Percentiles rank a stretch among this genome's conserved stretches.
Conservation (phyloP, 2,888 invertebrate species). For the Junonia oenone region DNA sequence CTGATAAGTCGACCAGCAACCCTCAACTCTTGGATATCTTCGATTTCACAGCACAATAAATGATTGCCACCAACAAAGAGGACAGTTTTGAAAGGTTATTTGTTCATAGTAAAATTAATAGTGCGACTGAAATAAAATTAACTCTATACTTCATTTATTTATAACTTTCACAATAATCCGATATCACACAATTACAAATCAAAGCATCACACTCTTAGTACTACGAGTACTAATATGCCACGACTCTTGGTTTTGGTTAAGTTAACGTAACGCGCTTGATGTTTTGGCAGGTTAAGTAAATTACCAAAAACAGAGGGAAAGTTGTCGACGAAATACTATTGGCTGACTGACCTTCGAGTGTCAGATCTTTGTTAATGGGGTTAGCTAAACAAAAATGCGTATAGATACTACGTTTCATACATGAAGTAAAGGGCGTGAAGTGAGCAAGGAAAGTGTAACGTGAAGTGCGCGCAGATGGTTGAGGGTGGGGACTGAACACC, state of each 20-base stretch:
- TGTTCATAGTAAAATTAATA: constrained; percentile 2
- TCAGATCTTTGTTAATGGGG: constrained; percentile 59
- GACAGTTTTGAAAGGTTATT: neutral
- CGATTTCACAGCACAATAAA: constrained; percentile 22
- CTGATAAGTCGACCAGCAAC: neutral
- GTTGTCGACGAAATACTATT: constrained; percentile 14
- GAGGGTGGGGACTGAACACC: constrained; percentile 47
- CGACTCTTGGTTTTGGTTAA: neutral
- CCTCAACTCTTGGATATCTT: neutral
- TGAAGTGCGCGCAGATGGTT: constrained; percentile 58
- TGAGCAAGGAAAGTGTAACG: constrained; percentile 50
- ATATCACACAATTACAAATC: constrained; percentile 39
- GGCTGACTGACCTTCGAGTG: constrained; percentile 26
- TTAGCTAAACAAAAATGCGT: constrained; percentile 63
- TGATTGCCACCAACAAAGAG: constrained; percentile 1
- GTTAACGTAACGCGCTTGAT: neutral
- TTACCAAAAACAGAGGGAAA: constrained; percentile 4
- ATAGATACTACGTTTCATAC: constrained; percentile 73
- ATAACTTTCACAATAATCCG: constrained; percentile 46
- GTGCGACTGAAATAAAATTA: constrained; percentile 5
- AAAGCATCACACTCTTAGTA: constrained; percentile 21
- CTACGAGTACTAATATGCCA: constrained; percentile 3
- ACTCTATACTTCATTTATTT: constrained; percentile 2
- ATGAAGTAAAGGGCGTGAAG: constrained; percentile 56
- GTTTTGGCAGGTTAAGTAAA: constrained; percentile 3